Percentiles rank a stretch among this genome's conserved stretches.
These are phyloP conservation scores for Halictus rubicundus DNA, from an alignment of 1,140 invertebrate species.

Conservation along the genomic window DNA sequence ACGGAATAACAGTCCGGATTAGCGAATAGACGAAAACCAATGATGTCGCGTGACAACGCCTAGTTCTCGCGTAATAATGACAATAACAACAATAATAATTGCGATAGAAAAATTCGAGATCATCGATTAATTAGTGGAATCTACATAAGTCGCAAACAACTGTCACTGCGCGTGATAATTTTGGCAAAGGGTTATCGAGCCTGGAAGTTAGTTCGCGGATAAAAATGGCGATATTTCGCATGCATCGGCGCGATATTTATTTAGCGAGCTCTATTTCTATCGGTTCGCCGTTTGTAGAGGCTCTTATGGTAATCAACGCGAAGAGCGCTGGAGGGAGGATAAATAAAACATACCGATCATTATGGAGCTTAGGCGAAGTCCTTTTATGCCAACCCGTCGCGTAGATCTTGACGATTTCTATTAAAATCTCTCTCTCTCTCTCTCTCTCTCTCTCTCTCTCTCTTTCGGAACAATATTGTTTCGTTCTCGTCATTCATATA, in stretches of 20 bases:
- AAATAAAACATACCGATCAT: conserved; percentile 17
- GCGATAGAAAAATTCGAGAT: too few species aligned
- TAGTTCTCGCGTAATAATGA: background rate
- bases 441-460: too few species aligned
- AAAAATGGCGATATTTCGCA: conserved; percentile 1
- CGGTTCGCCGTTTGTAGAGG: background rate
- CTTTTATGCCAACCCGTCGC: background rate
- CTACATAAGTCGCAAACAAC: too few species aligned
- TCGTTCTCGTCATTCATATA: background rate
- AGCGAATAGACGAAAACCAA: background rate
- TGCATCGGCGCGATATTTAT: conserved; percentile 13
- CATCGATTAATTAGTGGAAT: too few species aligned
- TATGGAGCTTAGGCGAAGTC: background rate
- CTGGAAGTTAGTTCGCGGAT: background rate
- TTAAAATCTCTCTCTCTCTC: background rate
- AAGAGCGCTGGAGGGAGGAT: background rate
- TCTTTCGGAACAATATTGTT: background rate
- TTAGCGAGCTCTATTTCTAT: conserved; percentile 22
- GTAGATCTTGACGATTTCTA: conserved; percentile 6
- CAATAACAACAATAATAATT: background rate
- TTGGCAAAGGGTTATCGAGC: background rate
- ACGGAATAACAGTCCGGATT: background rate
- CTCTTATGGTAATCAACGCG: background rate
- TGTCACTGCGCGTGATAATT: too few species aligned
- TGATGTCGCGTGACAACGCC: background rate